Conservation (phyloP, 92 coral and sea anemone species). For the Porites divaricata region DNA sequence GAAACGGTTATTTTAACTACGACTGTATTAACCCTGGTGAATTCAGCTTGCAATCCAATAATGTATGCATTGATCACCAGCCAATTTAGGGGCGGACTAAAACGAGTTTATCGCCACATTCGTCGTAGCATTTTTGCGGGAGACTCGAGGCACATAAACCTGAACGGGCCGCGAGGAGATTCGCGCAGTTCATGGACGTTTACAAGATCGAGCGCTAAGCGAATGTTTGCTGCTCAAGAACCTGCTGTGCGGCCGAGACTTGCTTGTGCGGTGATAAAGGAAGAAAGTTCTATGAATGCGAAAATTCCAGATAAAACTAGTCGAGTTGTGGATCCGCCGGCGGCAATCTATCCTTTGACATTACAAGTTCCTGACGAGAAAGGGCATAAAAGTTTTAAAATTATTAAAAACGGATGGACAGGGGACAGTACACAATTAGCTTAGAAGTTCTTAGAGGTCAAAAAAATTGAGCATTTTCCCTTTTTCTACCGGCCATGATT, state of each 20-base stretch:
- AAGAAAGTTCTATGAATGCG: conserved; percentile 35
- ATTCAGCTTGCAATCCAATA: conserved; percentile 87
- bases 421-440: neutral
- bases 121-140: conserved; percentile 48
- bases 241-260: conserved; percentile 14
- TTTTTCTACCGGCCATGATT: neutral
- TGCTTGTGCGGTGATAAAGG: conserved; percentile 20
- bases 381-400: neutral
- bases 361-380: conserved; percentile 26
- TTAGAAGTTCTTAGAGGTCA: neutral
- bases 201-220: conserved; percentile 31
- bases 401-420: conserved; percentile 24
- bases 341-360: conserved; percentile 31
- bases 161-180: conserved; percentile 24
- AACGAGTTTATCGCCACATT: conserved; percentile 71
- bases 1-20: conserved; percentile 54
- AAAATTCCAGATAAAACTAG: neutral
- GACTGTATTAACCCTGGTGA: conserved; percentile 72
- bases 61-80: conserved; percentile 94
- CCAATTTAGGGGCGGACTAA: conserved; percentile 84
- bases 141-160: conserved; percentile 8
- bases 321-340: neutral
- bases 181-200: conserved; percentile 48
- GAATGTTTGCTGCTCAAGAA: conserved; percentile 29
- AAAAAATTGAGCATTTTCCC: neutral